Conservation (phyloP, 1,140 invertebrate species). For the Aphaenogaster floridana region DNA sequence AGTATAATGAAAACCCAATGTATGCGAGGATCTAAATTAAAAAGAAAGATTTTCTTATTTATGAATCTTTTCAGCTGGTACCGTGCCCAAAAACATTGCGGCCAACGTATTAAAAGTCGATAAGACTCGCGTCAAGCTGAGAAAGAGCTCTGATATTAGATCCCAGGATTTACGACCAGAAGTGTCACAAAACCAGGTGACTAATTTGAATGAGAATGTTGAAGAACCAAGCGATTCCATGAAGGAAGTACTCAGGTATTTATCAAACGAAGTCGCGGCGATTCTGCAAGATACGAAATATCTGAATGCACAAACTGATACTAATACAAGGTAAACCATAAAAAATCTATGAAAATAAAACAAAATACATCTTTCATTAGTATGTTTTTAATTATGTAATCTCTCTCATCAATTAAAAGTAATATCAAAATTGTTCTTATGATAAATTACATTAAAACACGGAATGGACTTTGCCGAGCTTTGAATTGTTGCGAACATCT, state of each 20-base stretch:
- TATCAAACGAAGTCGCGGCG: neutral
- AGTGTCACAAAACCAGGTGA: neutral
- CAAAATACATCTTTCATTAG: neutral
- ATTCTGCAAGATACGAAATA: neutral
- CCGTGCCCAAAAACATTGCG: neutral
- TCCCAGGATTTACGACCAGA: neutral
- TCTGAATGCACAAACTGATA: neutral
- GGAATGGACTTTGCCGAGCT: neutral
- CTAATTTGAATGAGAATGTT: neutral
- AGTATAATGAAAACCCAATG: neutral
- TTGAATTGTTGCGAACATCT: slow-evolving; percentile 12
- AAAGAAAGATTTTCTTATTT: neutral
- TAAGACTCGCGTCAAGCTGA: neutral
- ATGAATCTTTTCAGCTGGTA: slow-evolving; percentile 15
- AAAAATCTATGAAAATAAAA: neutral
- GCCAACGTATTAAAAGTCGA: neutral
- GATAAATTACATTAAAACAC: neutral
- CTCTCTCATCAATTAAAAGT: neutral
- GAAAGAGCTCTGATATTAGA: neutral
- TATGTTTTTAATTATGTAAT: neutral
- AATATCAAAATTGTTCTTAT: neutral
- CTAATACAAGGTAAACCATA: neutral
- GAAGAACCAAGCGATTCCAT: neutral
- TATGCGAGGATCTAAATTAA: neutral
- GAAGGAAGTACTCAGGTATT: no score